These are phyloP conservation scores for Athetis lepigone DNA, from an alignment of 2,888 invertebrate species.

Conservation along the genomic window DNA sequence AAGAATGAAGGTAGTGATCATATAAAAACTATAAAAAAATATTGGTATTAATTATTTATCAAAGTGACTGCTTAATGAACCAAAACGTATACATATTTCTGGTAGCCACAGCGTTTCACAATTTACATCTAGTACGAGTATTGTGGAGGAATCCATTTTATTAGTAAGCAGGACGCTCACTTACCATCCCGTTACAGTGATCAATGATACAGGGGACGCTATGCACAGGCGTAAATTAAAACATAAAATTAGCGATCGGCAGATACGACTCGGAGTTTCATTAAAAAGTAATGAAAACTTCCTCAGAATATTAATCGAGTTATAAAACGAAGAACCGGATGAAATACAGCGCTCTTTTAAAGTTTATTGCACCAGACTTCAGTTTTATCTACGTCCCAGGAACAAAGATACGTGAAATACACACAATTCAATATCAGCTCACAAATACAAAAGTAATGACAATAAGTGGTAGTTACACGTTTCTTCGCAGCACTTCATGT, in stretches of 20 bases:
- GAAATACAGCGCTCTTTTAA: constrained; percentile 59
- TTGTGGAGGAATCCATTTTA: constrained; percentile 16
- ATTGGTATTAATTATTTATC: too few relatives aligned
- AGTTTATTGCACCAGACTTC: constrained; percentile 53
- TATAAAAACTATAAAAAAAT: too few relatives aligned
- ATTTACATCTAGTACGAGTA: neutral
- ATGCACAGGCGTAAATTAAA: constrained; percentile 79
- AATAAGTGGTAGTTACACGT: constrained; percentile 64
- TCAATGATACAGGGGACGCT: constrained; percentile 73
- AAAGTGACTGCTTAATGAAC: too few relatives aligned
- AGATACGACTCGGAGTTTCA: constrained; percentile 80
- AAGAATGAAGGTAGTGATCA: too few relatives aligned
- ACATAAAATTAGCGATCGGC: constrained; percentile 83
- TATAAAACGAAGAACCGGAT: constrained; percentile 69
- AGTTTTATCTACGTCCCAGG: constrained; percentile 25
- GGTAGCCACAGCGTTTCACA: neutral
- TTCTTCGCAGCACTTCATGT: constrained; percentile 62
- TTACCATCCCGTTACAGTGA: constrained; percentile 73
- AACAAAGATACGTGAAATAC: constrained; percentile 12
- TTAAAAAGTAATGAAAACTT: constrained; percentile 85
- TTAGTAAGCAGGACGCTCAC: constrained; percentile 51
- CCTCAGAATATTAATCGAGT: constrained; percentile 79
- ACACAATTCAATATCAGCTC: constrained; percentile 41
- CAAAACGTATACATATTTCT: too few relatives aligned
- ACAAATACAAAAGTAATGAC: constrained; percentile 56